Conservation (phyloP, 2,888 invertebrate species). For the Chrysopilus asiliformis region DNA sequence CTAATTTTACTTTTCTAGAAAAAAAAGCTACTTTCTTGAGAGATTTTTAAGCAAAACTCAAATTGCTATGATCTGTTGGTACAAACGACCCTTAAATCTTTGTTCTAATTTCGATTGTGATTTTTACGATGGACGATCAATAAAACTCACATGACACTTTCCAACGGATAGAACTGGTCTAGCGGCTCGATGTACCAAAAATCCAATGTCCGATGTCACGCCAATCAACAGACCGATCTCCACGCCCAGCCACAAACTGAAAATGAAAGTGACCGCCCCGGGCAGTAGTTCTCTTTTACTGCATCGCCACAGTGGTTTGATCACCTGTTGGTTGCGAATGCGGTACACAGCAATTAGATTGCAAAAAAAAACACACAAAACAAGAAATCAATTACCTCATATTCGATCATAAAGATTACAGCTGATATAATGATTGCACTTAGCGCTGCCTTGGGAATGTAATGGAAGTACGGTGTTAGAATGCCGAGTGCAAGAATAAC, state of each 20-base stretch:
- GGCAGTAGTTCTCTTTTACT: slow-evolving; percentile 64
- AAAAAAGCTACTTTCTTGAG: too few relatives aligned
- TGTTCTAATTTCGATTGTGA: too few relatives aligned
- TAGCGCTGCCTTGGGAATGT: slow-evolving; percentile 75
- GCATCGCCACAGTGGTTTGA: slow-evolving; percentile 75
- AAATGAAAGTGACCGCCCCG: slow-evolving; percentile 71
- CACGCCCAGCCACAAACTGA: slow-evolving; percentile 69
- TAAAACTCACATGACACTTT: slow-evolving; percentile 47
- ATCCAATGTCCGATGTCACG: slow-evolving; percentile 62
- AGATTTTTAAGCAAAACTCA: too few relatives aligned
- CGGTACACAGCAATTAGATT: background rate
- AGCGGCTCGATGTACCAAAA: slow-evolving; percentile 68
- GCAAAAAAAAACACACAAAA: background rate
- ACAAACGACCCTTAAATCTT: too few relatives aligned
- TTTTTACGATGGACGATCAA: too few relatives aligned
- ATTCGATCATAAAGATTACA: slow-evolving; percentile 90
- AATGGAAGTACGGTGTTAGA: slow-evolving; percentile 80
- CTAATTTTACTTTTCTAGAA: too few relatives aligned
- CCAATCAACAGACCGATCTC: slow-evolving; percentile 78
- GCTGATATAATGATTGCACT: slow-evolving; percentile 91
- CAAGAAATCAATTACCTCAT: slow-evolving; percentile 43
- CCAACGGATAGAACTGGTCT: slow-evolving; percentile 62
- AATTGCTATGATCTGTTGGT: too few relatives aligned
- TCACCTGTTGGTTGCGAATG: slow-evolving; percentile 41
- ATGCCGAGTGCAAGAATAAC: slow-evolving; percentile 73